Percentiles rank a stretch among this genome's conserved stretches.
Conservation (phyloP, 2,797 vertebrate genomes). For the Nannoperca obscura region DNA sequence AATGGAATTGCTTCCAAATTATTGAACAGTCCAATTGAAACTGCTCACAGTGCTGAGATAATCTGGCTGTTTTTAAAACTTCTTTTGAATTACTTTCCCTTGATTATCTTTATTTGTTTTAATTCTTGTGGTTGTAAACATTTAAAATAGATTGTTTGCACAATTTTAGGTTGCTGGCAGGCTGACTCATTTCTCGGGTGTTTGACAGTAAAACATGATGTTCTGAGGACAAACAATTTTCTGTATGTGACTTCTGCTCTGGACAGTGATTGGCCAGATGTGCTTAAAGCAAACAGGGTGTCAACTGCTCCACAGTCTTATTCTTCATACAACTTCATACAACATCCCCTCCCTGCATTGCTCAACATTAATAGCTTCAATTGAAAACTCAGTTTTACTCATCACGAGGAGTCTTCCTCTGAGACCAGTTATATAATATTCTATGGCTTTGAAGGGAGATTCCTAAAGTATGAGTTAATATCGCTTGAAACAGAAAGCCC, state of each 20-base stretch:
- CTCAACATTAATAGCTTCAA: neutral
- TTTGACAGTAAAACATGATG: neutral
- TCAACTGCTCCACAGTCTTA: neutral
- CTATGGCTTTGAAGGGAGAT: no score
- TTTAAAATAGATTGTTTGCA: neutral
- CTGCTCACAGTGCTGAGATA: neutral
- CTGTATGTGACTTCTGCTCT: no score
- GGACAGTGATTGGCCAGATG: no score
- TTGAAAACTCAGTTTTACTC: neutral
- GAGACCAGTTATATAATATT: no score
- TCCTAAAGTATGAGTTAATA: no score
- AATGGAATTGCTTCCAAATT: slow-evolving; percentile 23
- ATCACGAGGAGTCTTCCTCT: neutral
- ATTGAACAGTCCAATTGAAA: slow-evolving; percentile 14
- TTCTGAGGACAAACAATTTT: neutral
- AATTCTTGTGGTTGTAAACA: neutral
- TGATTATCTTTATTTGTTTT: neutral
- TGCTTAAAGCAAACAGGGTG: no score
- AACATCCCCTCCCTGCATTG: no score
- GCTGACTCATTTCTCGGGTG: neutral
- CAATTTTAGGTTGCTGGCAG: neutral
- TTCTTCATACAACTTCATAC: neutral
- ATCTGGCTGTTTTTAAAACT: neutral
- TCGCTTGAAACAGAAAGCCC: neutral
- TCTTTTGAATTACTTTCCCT: neutral